Base-by-base conservation (phyloP, 64 coral and sea anemone species). In the Platygyra sinensis region DNA sequence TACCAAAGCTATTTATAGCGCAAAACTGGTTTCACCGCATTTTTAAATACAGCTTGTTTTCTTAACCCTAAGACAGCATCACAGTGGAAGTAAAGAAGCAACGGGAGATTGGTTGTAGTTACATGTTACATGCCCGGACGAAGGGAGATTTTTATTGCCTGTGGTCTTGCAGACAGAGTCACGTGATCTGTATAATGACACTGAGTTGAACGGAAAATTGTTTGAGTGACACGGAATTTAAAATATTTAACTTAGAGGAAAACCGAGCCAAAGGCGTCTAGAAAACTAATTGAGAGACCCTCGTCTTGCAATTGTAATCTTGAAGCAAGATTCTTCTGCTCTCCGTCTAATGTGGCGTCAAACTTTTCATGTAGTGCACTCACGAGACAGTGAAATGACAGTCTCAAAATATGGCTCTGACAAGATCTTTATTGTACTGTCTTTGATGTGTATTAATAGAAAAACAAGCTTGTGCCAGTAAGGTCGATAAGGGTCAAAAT, bases 401-500 rank as follows among this genome's bases (percentile, higher is more conserved):
- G 24, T 65, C 29, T 38, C 19, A 46, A 22, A 28, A 69, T 10
- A 52, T 39, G 28, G 71, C 7, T 24, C 19, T 50, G 62, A 72
- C 62, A 69, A 49, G 63, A 85, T 69, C 62, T 71, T 28, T 71
- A 85, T 69, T 52, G 64, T 72, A 63, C 0, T 28, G 5, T 24
- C 36, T 71, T 27, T 69, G 38, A 69, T 69, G 65, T 7, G 28
- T 81, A 31, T 62, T 62, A 19, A 22, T 83, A 11, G 15, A 72
- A 50, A 85, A 63, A 71, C n/a, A 72, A 27, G 39, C 63, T 42
- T 67, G 22, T 25, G 20, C 20, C 39, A 28, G 30, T 10, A 18
- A 71, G 81, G 81, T 67, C 20, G 42, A 42, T 71, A 2, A 30
- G 32, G 81, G 81, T 85, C 81, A 85, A 71, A 25, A 62, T 83